Percentiles rank a stretch among this genome's conserved stretches.
phyloP scores from a whole-genome alignment of 2,888 invertebrate species.

The Meghimatium bilineatum region DNA sequence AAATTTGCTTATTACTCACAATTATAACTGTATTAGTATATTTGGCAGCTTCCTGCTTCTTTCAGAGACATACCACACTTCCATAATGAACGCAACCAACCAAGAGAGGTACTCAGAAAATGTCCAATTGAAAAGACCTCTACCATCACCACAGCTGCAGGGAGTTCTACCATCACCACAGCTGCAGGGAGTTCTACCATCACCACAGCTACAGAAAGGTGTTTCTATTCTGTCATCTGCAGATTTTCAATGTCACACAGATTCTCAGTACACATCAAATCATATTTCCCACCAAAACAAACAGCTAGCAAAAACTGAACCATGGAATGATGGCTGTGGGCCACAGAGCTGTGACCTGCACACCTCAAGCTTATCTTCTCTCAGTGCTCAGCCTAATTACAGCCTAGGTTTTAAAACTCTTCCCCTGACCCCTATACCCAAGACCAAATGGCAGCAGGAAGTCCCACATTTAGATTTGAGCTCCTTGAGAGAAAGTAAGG shows the following conservation, averaged over 20 bases:
- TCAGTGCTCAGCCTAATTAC: slow-evolving; percentile 60
- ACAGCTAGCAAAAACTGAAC: slow-evolving; percentile 10
- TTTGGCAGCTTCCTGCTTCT: background rate
- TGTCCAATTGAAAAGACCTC: background rate
- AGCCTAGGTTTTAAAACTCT: slow-evolving; percentile 56
- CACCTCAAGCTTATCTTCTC: slow-evolving; percentile 63
- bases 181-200: background rate
- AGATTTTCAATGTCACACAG: slow-evolving; percentile 28
- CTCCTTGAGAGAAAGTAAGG: slow-evolving; percentile 62
- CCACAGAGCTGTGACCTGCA: slow-evolving; percentile 58
- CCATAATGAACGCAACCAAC: background rate
- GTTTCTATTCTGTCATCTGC: slow-evolving; percentile 12
- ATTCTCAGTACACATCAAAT: background rate
- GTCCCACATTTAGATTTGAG: slow-evolving; percentile 71
- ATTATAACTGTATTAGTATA: background rate
- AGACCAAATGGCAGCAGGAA: slow-evolving; percentile 54
- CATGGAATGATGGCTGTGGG: slow-evolving; percentile 50
- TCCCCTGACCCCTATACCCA: slow-evolving; percentile 63
- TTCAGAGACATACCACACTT: background rate
- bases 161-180: too few species aligned
- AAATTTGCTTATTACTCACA: background rate
- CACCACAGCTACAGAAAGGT: background rate
- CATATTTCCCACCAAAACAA: background rate
- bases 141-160: background rate
- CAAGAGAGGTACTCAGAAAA: background rate